phyloP scores from a whole-genome alignment of 2,797 vertebrate genomes.

The Meda fulgida region DNA sequence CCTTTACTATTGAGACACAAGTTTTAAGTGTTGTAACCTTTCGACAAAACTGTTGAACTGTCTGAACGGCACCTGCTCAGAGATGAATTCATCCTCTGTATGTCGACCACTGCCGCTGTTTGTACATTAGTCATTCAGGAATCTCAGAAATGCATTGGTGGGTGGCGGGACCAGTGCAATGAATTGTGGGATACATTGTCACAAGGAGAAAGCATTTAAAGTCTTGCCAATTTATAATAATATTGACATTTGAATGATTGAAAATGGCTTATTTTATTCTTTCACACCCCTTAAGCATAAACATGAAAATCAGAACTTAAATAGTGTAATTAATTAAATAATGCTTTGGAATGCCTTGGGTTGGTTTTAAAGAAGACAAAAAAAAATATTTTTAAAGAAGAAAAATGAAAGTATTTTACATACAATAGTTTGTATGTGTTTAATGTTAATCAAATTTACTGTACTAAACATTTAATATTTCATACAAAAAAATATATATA shows the following conservation, averaged over 20 bases:
- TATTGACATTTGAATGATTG: not conserved
- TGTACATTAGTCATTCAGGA: conserved; percentile 66
- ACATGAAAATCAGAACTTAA: not conserved
- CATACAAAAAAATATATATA: no score
- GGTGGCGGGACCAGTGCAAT: conserved; percentile 63
- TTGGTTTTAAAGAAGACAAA: no score
- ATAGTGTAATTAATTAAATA: no score
- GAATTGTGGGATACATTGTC: conserved; percentile 52
- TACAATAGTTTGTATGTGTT: no score
- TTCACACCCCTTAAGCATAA: not conserved
- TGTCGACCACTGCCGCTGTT: conserved; percentile 19
- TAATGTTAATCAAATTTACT: no score
- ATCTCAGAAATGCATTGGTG: conserved; percentile 78
- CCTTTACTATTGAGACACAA: not conserved
- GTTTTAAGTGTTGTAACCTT: not conserved
- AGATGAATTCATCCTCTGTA: conserved; percentile 21
- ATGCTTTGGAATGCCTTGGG: no score
- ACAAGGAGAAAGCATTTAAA: not conserved
- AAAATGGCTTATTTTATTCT: not conserved
- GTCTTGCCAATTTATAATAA: not conserved
- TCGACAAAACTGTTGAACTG: conserved; percentile 11
- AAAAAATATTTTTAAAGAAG: no score
- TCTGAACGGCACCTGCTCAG: not conserved
- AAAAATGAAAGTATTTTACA: no score
- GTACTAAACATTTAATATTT: no score